A percentile compares a stretch with the other conserved stretches of the same genome.
Evolutionary conservation across 2,797 vertebrate species (phyloP).

Genomic region (Melanotaenia maccullochi): DNA sequence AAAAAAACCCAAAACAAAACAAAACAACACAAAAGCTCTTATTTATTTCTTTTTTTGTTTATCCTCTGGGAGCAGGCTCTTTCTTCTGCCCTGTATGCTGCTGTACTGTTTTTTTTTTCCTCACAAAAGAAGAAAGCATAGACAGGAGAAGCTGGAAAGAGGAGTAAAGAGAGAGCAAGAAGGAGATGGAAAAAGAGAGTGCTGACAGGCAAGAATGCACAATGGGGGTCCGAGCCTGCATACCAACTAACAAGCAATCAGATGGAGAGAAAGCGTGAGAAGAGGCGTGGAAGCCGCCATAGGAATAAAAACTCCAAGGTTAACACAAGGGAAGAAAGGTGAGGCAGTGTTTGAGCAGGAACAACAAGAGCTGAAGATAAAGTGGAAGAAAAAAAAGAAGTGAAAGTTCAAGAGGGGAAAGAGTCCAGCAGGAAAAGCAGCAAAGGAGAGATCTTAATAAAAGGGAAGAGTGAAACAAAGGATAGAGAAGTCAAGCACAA

Average conservation of each 20-base stretch:
- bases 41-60: conserved; percentile 40
- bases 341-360: conserved; percentile 20
- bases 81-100: conserved; percentile 15
- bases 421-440: conserved; percentile 5
- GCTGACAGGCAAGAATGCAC: conserved; percentile 78
- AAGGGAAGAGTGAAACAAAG: conserved; percentile 4
- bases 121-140: conserved; percentile 30
- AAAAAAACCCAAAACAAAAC: neutral
- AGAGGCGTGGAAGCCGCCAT: conserved; percentile 38
- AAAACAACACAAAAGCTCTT: neutral
- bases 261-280: conserved; percentile 52
- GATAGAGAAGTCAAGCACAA: conserved; percentile 20
- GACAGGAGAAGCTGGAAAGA: conserved; percentile 41
- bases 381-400: conserved; percentile 10
- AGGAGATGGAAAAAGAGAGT: conserved; percentile 65
- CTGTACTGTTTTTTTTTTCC: conserved; percentile 11
- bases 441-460: conserved; percentile 14
- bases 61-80: conserved; percentile 29
- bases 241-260: conserved; percentile 81
- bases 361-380: conserved; percentile 22
- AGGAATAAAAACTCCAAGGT: conserved; percentile 51
- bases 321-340: conserved; percentile 36
- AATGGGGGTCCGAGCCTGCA: conserved; percentile 74
- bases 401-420: conserved; percentile 2
- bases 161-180: conserved; percentile 37